These are phyloP conservation scores for Cassiopea andromeda DNA, from an alignment of 30 jellyfish, hydroid and myxozoan species.

Conservation along the genomic window DNA sequence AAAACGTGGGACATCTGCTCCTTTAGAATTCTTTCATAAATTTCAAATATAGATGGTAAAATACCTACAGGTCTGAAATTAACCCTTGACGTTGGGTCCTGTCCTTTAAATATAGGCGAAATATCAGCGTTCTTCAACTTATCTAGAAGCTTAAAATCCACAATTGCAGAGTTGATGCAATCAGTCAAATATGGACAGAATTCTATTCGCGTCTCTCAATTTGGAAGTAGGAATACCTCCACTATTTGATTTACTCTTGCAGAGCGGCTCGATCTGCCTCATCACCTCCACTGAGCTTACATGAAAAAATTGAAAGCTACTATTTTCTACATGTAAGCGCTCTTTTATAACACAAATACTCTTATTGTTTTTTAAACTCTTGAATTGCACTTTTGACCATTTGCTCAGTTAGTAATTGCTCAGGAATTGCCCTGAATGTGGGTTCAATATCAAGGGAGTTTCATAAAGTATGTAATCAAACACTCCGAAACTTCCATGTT, in stretches of 20 bases:
- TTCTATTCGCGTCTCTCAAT: constrained; percentile 12
- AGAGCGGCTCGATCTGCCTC: constrained; percentile 33
- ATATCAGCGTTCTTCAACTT: constrained; percentile 34
- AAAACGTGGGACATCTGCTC: neutral
- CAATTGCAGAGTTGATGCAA: constrained; percentile 44
- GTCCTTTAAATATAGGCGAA: constrained; percentile 15
- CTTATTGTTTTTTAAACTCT: constrained; percentile 18
- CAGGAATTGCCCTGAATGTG: constrained; percentile 10
- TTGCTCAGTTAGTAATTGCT: constrained; percentile 16
- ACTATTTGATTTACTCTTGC: constrained; percentile 30
- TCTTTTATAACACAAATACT: constrained; percentile 17
- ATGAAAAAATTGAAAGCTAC: neutral
- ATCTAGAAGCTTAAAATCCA: constrained; percentile 40
- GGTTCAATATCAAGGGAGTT: constrained; percentile 17
- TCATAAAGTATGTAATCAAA: constrained; percentile 1
- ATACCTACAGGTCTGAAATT: neutral
- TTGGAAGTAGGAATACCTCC: constrained; percentile 31
- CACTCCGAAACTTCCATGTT: constrained; percentile 28
- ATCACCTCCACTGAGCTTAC: neutral
- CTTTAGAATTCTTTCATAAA: constrained; percentile 1
- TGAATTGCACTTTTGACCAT: constrained; percentile 17
- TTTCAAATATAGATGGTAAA: neutral
- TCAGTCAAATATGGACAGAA: constrained; percentile 53
- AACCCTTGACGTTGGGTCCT: constrained; percentile 10
- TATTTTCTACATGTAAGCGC: neutral